phyloP scores from a whole-genome alignment of 1,140 invertebrate genomes.

The Homarus americanus region DNA sequence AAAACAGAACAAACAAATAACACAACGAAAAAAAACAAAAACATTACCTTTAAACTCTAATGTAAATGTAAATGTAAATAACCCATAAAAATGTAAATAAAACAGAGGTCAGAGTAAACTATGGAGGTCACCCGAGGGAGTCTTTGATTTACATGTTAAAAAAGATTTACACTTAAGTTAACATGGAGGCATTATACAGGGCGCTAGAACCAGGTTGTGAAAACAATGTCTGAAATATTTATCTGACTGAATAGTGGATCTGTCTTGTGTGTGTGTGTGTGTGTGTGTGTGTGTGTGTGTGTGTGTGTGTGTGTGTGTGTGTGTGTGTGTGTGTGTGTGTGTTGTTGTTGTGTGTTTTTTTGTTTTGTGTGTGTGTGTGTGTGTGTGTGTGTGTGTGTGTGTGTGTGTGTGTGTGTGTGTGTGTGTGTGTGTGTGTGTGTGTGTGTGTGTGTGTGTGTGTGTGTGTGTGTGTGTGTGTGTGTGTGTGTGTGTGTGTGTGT shows the following conservation, averaged over 20 bases:
- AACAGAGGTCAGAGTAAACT: too few species aligned
- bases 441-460: slow-evolving; percentile 3
- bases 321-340: slow-evolving; percentile 6
- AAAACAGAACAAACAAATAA: too few species aligned
- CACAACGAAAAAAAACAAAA: too few species aligned
- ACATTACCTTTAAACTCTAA: too few species aligned
- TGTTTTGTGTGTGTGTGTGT: neutral
- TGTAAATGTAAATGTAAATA: too few species aligned
- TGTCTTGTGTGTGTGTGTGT: neutral
- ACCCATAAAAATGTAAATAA: too few species aligned
- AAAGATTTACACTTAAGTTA: too few species aligned
- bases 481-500: neutral
- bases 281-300: neutral
- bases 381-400: neutral
- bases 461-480: neutral
- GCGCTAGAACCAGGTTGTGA: neutral
- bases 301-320: slow-evolving; percentile 13
- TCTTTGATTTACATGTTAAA: too few species aligned
- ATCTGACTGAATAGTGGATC: neutral
- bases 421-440: neutral
- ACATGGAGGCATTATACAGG: too few species aligned
- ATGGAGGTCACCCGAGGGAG: too few species aligned
- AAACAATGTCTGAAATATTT: neutral
- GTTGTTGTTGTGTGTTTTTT: too few species aligned
- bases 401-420: slow-evolving; percentile 3